phyloP scores from a whole-genome alignment of 2,888 invertebrate genomes.

The Andricus quercusramuli region DNA sequence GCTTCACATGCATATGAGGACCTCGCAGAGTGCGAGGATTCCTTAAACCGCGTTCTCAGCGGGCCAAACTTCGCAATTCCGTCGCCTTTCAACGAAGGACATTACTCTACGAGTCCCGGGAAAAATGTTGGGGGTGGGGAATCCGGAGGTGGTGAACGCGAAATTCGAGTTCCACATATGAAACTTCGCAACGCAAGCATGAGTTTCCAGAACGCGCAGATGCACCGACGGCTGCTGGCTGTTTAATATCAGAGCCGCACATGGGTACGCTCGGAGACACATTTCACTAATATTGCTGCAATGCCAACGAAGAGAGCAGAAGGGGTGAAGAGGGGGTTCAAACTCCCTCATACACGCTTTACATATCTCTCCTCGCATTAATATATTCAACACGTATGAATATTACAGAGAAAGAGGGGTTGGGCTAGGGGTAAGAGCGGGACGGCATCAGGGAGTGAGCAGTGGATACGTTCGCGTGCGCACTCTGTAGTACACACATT shows the following conservation, averaged over 20 bases:
- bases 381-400: slow-evolving; percentile 78
- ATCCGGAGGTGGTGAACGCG: slow-evolving; percentile 39
- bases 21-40: slow-evolving; percentile 49
- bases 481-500: slow-evolving; percentile 44
- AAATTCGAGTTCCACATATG: slow-evolving; percentile 56
- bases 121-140: slow-evolving; percentile 19
- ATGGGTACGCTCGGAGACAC: slow-evolving; percentile 75
- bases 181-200: slow-evolving; percentile 49
- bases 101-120: slow-evolving; percentile 47
- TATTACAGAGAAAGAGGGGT: slow-evolving; percentile 68
- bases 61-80: slow-evolving; percentile 48
- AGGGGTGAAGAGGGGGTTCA: slow-evolving; percentile 23
- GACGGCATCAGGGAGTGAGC: slow-evolving; percentile 55
- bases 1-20: slow-evolving; percentile 48
- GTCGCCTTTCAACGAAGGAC: slow-evolving; percentile 36
- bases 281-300: slow-evolving; percentile 75
- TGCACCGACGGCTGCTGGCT: slow-evolving; percentile 74
- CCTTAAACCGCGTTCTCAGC: slow-evolving; percentile 55
- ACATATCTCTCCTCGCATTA: slow-evolving; percentile 75
- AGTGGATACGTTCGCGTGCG: slow-evolving; percentile 52
- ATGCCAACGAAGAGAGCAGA: slow-evolving; percentile 17
- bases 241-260: slow-evolving; percentile 77
- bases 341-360: slow-evolving; percentile 62
- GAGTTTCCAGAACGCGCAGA: slow-evolving; percentile 64
- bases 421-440: slow-evolving; percentile 56